Conservation (phyloP, 2,113 vertebrate genomes). For the Prinia subflava region DNA sequence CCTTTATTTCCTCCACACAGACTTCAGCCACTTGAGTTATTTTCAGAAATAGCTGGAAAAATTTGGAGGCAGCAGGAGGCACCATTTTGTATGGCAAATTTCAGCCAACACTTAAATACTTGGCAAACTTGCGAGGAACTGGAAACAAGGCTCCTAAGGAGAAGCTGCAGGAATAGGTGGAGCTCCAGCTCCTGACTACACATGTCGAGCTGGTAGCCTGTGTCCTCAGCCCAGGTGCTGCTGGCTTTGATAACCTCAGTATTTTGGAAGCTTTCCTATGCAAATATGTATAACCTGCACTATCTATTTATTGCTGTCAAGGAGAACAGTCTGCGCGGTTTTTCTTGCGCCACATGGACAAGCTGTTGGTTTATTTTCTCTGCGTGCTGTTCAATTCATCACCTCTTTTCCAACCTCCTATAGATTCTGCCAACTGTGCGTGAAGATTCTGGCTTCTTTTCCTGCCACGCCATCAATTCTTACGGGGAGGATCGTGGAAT, state of each 20-base stretch:
- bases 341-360: not conserved
- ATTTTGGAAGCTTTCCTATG: not conserved
- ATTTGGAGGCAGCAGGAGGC: conserved; percentile 9
- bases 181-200: conserved; percentile 3
- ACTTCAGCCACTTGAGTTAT: not conserved
- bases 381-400: not conserved
- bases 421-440: conserved; percentile 95
- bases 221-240: conserved; percentile 24
- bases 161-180: conserved; percentile 16
- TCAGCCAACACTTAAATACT: conserved; percentile 31
- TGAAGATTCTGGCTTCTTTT: conserved; percentile 98
- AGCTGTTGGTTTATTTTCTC: not conserved
- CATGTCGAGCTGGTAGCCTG: not conserved
- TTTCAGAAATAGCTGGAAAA: not conserved
- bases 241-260: not conserved
- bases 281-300: not conserved
- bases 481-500: conserved; percentile 97
- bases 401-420: conserved; percentile 43
- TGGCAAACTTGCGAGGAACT: not conserved
- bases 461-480: conserved; percentile 98
- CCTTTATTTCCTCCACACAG: conserved; percentile 8
- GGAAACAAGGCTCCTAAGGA: conserved; percentile 3
- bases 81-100: not conserved
- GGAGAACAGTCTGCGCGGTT: not conserved
- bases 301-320: not conserved